Percentiles rank a stretch among this genome's conserved stretches.
Evolutionary conservation across 1,140 invertebrate species (phyloP).

Genomic region (Brachionus calyciflorus): DNA sequence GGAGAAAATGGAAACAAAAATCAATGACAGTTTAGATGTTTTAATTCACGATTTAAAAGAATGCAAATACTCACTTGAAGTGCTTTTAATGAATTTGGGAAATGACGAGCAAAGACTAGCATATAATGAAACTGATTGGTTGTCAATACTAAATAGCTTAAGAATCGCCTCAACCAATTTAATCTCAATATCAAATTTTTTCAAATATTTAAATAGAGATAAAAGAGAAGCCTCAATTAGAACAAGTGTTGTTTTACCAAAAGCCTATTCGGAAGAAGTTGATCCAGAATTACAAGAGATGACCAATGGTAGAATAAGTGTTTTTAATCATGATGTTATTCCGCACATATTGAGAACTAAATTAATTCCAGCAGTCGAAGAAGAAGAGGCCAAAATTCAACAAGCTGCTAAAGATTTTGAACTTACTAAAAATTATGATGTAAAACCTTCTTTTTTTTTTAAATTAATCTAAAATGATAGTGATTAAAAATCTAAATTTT

Average conservation of each 20-base stretch:
- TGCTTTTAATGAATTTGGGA: conserved; percentile 1
- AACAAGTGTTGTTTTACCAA: conserved; percentile 32
- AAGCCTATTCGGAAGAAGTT: conserved; percentile 28
- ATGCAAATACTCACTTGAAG: conserved; percentile 36
- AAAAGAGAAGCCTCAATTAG: conserved; percentile 7
- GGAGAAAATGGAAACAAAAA: conserved; percentile 35
- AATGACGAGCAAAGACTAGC: conserved; percentile 8
- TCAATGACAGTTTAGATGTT: conserved; percentile 5
- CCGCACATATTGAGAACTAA: conserved; percentile 43
- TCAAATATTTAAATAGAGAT: conserved; percentile 8
- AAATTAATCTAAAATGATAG: background rate
- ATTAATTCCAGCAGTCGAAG: conserved; percentile 34
- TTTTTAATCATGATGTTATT: conserved; percentile 46
- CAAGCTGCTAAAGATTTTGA: conserved; percentile 44
- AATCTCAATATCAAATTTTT: conserved; percentile 39
- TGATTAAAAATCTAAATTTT: background rate
- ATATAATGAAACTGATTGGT: conserved; percentile 15
- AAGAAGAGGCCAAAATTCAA: conserved; percentile 32
- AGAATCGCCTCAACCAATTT: conserved; percentile 41
- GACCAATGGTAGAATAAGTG: conserved; percentile 15
- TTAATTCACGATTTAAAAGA: conserved; percentile 43
- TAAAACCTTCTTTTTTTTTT: background rate
- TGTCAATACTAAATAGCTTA: conserved; percentile 12
- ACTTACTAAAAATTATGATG: conserved; percentile 12
- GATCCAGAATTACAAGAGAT: conserved; percentile 36